phyloP scores from a whole-genome alignment of 2,797 vertebrate species.

The Lophius americanus region DNA sequence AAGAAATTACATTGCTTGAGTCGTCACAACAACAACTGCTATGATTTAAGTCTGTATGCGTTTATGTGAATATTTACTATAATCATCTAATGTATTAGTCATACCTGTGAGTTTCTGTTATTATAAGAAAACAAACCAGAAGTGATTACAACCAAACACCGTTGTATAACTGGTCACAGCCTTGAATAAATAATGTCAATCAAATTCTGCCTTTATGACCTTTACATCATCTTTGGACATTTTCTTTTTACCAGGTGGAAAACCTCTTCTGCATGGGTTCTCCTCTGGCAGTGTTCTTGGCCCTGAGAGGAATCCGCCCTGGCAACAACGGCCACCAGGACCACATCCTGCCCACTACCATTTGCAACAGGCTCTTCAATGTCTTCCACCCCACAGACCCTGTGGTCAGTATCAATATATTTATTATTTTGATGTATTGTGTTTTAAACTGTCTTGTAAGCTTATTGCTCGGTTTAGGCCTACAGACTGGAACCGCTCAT shows the following conservation, averaged over 20 bases:
- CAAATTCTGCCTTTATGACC: background rate
- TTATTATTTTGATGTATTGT: too few relatives aligned
- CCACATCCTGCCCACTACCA: conserved; percentile 93
- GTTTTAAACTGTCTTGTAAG: too few relatives aligned
- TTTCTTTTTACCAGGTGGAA: conserved; percentile 85
- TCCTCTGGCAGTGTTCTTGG: conserved; percentile 95
- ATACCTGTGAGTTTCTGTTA: too few relatives aligned
- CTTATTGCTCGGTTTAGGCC: conserved; percentile 80
- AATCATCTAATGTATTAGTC: background rate
- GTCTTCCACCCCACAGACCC: conserved; percentile 99
- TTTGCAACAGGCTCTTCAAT: conserved; percentile 93
- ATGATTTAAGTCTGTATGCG: background rate
- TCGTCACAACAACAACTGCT: too few relatives aligned
- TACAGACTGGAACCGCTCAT: conserved; percentile 97
- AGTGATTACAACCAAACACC: too few relatives aligned
- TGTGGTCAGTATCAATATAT: conserved; percentile 87
- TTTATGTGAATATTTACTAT: background rate
- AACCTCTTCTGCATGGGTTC: conserved; percentile 99
- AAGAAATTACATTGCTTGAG: too few relatives aligned
- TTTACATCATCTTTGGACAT: background rate
- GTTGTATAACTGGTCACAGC: background rate
- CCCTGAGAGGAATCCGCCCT: conserved; percentile 93
- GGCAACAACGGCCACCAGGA: conserved; percentile 92
- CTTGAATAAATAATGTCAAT: background rate
- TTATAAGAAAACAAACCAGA: too few relatives aligned